These are phyloP conservation scores for Morone chrysops DNA, from an alignment of 2,113 vertebrate genomes.

Conservation along the genomic window DNA sequence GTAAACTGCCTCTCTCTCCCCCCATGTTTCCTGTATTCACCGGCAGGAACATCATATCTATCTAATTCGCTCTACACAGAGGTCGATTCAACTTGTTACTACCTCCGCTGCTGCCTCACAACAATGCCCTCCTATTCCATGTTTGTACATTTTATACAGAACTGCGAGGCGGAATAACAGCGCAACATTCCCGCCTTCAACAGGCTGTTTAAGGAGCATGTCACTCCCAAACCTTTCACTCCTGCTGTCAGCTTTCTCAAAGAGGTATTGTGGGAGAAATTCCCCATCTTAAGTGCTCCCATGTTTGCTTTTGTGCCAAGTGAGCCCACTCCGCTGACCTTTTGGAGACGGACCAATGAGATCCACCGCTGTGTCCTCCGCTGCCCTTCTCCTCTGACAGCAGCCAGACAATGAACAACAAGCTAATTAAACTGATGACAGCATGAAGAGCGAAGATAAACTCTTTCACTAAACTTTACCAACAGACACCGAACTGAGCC, in stretches of 20 bases:
- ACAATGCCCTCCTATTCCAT: too few relatives aligned
- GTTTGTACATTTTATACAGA: too few relatives aligned
- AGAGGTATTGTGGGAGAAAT: conserved; percentile 70
- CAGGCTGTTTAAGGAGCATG: neutral
- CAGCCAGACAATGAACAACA: conserved; percentile 65
- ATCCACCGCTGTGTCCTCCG: conserved; percentile 31
- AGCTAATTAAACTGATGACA: conserved; percentile 73
- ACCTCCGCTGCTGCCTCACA: too few relatives aligned
- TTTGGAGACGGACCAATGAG: conserved; percentile 64
- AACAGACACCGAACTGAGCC: neutral
- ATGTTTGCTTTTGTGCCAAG: conserved; percentile 74
- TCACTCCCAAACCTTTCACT: conserved; percentile 27
- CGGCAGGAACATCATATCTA: too few relatives aligned
- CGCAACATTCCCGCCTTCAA: too few relatives aligned
- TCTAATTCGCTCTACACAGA: too few relatives aligned
- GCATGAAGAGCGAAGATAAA: conserved; percentile 9
- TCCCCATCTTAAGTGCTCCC: conserved; percentile 65
- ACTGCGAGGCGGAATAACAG: too few relatives aligned
- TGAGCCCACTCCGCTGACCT: conserved; percentile 65
- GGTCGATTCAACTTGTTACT: too few relatives aligned
- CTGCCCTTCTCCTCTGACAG: conserved; percentile 58
- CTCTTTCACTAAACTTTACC: neutral
- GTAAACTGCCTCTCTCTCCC: too few relatives aligned
- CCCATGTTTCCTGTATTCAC: too few relatives aligned
- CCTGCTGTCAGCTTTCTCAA: conserved; percentile 49